Conservation (phyloP, 2,888 invertebrate genomes). For the Cylloceria caligata region DNA sequence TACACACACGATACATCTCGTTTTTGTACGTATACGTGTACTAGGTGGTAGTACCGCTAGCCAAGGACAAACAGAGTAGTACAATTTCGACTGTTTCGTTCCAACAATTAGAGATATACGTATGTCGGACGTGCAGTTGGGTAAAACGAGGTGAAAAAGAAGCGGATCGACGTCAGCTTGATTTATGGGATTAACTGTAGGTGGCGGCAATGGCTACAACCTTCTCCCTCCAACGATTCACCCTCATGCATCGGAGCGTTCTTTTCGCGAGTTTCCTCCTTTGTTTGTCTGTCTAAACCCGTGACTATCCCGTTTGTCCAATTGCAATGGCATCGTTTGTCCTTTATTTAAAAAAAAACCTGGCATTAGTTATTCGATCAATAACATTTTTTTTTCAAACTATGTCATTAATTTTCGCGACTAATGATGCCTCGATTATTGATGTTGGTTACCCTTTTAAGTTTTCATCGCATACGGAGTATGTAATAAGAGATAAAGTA, state of each 20-base stretch:
- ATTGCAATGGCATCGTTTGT: constrained; percentile 9
- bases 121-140: constrained; percentile 41
- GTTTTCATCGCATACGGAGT: no score
- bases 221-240: constrained; percentile 50
- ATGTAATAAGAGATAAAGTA: no score
- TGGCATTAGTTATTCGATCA: not conserved
- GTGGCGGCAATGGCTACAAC: constrained; percentile 28
- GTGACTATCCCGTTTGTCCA: constrained; percentile 1
- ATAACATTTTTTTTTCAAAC: not conserved
- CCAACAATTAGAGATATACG: constrained; percentile 69
- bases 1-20: not conserved
- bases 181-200: constrained; percentile 66
- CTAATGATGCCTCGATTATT: no score
- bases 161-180: constrained; percentile 63
- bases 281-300: not conserved
- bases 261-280: constrained; percentile 26
- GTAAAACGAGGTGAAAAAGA: constrained; percentile 68
- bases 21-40: not conserved
- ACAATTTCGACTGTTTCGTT: constrained; percentile 66
- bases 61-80: constrained; percentile 27
- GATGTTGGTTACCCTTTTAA: no score
- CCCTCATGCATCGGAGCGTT: constrained; percentile 26
- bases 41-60: not conserved
- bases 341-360: not conserved
- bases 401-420: no score